Evolutionary conservation across 2,888 invertebrate species (phyloP).

Genomic region (Drymonia ruficornis): DNA sequence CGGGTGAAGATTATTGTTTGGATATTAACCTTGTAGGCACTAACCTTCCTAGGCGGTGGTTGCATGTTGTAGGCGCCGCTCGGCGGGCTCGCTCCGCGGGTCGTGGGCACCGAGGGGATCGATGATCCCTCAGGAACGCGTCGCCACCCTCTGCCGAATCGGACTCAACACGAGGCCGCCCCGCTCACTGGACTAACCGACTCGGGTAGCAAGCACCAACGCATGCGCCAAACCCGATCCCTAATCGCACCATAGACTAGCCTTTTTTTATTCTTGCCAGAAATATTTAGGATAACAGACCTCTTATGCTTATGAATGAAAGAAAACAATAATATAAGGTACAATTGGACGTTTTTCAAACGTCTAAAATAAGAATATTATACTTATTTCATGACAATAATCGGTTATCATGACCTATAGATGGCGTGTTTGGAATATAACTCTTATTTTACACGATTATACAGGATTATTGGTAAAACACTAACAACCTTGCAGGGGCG

Average conservation of each 20-base stretch:
- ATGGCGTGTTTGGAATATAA: no score
- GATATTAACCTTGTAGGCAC: slow-evolving; percentile 37
- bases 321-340: no score
- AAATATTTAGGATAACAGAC: no score
- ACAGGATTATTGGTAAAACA: no score
- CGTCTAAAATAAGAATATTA: no score
- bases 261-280: no score
- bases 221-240: slow-evolving; percentile 16
- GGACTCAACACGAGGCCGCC: slow-evolving; percentile 5
- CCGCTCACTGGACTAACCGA: not conserved
- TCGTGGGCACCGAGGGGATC: slow-evolving; percentile 42
- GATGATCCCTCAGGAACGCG: slow-evolving; percentile 58
- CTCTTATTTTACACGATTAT: no score
- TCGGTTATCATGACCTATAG: no score
- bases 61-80: slow-evolving; percentile 85
- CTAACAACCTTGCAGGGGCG: no score
- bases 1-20: not conserved
- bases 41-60: slow-evolving; percentile 94
- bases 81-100: slow-evolving; percentile 32
- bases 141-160: slow-evolving; percentile 55
- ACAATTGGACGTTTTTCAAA: no score
- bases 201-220: not conserved
- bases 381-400: no score
- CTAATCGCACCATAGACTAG: slow-evolving; percentile 40
- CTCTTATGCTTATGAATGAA: no score